These are phyloP conservation scores for Trissolcus basalis DNA, from an alignment of 1,140 invertebrate species.

Conservation along the genomic window DNA sequence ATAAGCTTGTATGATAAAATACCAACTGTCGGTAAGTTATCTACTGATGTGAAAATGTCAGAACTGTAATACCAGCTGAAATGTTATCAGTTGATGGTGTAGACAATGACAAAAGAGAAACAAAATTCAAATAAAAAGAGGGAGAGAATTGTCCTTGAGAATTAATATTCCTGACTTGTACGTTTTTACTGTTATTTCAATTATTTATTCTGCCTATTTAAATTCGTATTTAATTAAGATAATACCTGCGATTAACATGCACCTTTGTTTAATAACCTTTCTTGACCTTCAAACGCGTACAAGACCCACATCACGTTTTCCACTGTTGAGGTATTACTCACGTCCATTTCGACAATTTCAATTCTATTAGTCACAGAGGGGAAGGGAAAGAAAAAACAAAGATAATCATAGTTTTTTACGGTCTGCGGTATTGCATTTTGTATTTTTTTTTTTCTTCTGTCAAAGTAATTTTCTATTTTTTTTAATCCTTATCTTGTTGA, in stretches of 20 bases:
- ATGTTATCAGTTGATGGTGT: background rate
- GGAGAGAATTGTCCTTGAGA: background rate
- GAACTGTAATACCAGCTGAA: too few relatives aligned
- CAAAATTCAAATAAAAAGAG: background rate
- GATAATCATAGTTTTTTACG: background rate
- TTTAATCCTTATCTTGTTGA: too few relatives aligned
- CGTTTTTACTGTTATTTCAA: too few relatives aligned
- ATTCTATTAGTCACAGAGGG: constrained; percentile 15
- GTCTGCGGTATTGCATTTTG: too few relatives aligned
- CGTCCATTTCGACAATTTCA: constrained; percentile 26
- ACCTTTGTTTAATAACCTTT: constrained; percentile 15
- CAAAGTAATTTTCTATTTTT: too few relatives aligned
- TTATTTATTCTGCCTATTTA: too few relatives aligned
- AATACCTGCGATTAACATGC: background rate
- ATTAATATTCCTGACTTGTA: background rate
- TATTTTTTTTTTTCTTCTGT: too few relatives aligned
- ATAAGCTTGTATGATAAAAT: background rate
- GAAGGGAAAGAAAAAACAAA: background rate
- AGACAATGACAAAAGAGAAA: background rate
- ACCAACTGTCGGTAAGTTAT: background rate
- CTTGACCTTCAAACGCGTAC: constrained; percentile 25
- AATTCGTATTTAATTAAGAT: too few relatives aligned
- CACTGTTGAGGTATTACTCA: constrained; percentile 30
- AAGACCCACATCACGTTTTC: constrained; percentile 34
- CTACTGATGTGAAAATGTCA: background rate